phyloP scores from a whole-genome alignment of 1,140 invertebrate species.

The Drosophila eugracilis region DNA sequence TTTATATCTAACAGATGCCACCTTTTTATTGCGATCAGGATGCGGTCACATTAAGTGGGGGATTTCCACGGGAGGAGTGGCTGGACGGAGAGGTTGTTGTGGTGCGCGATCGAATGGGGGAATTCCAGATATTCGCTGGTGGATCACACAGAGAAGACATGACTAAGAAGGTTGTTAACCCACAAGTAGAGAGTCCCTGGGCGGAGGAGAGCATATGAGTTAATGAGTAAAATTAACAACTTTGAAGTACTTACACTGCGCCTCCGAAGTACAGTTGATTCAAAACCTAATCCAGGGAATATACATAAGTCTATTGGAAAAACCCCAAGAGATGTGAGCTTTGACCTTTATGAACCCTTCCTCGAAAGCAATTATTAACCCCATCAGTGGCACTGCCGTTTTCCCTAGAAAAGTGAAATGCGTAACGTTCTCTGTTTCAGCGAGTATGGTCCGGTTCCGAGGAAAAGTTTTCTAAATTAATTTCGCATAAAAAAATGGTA shows the following conservation, averaged over 20 bases:
- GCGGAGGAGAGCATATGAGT: background rate
- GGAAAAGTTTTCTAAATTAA: constrained; percentile 76
- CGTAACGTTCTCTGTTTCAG: constrained; percentile 17
- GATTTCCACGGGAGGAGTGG: background rate
- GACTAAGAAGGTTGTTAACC: constrained; percentile 40
- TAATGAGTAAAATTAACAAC: constrained; percentile 15
- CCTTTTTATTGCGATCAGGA: constrained; percentile 42
- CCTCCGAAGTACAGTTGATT: constrained; percentile 9
- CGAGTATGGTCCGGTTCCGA: constrained; percentile 27
- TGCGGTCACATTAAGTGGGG: constrained; percentile 27
- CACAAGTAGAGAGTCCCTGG: constrained; percentile 4
- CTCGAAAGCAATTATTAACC: constrained; percentile 12
- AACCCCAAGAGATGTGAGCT: too few relatives aligned
- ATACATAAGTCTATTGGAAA: too few relatives aligned
- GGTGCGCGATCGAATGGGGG: constrained; percentile 28
- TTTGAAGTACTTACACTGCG: constrained; percentile 21
- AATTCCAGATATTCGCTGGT: constrained; percentile 22
- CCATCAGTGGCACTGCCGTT: constrained; percentile 21
- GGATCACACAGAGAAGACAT: constrained; percentile 23
- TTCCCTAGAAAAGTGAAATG: constrained; percentile 21
- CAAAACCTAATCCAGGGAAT: background rate
- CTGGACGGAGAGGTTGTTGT: background rate
- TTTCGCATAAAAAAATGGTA: constrained; percentile 71
- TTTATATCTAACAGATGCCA: constrained; percentile 75
- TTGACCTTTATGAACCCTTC: constrained; percentile 25